These are phyloP conservation scores for Hylia prasina DNA, from an alignment of 2,113 vertebrate species.

Conservation along the genomic window DNA sequence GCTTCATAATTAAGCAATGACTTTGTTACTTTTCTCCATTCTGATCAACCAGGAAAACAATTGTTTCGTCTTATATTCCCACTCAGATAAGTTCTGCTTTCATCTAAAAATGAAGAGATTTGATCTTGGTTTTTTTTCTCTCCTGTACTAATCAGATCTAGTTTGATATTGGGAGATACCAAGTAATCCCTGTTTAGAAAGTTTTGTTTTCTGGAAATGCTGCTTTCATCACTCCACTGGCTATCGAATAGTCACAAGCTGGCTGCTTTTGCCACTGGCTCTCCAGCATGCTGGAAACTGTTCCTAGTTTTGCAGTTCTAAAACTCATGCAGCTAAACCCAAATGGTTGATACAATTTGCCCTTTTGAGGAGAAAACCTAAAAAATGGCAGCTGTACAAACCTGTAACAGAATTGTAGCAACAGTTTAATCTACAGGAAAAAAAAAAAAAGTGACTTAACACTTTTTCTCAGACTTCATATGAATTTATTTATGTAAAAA, in stretches of 20 bases:
- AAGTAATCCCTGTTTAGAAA: not conserved
- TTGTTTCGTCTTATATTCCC: slow-evolving; percentile 17
- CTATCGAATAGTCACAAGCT: not conserved
- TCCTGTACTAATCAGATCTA: not conserved
- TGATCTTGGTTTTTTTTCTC: not conserved
- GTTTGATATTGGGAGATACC: not conserved
- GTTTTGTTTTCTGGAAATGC: not conserved
- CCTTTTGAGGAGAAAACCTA: not conserved
- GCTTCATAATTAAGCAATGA: slow-evolving; percentile 57
- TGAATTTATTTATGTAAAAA: not conserved
- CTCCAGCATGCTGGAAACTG: not conserved
- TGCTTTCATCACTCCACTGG: not conserved
- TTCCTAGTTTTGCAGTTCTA: not conserved
- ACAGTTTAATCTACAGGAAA: not conserved
- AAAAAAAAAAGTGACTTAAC: not conserved
- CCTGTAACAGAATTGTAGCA: not conserved
- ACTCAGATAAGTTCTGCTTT: not conserved
- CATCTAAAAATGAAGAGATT: slow-evolving; percentile 24
- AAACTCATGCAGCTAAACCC: not conserved
- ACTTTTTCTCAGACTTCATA: not conserved
- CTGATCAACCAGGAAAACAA: slow-evolving; percentile 39
- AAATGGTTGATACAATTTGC: not conserved
- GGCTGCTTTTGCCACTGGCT: not conserved
- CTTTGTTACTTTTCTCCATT: slow-evolving; percentile 54
- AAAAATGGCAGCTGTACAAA: not conserved